Evolutionary conservation across 2,888 invertebrate species (phyloP).

Genomic region (Sturmia bella): DNA sequence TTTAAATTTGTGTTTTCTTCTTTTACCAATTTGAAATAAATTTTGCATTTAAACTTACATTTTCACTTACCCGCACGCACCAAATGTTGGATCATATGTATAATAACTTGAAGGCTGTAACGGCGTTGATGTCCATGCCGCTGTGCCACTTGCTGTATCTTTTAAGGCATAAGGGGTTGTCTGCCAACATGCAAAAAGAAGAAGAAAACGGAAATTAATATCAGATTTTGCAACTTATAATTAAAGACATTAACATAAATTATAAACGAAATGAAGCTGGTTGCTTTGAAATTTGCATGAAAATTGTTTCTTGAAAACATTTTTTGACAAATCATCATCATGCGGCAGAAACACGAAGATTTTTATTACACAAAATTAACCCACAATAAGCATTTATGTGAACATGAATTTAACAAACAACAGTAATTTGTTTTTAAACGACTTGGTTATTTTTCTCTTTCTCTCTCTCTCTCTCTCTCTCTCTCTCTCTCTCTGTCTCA

Average conservation of each 20-base stretch:
- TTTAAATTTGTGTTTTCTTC: not conserved
- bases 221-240: constrained; percentile 32
- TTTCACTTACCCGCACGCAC: constrained; percentile 94
- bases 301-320: constrained; percentile 34
- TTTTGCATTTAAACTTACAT: constrained; percentile 65
- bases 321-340: constrained; percentile 65
- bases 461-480: not conserved
- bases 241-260: constrained; percentile 52
- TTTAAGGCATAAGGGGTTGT: constrained; percentile 95
- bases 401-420: constrained; percentile 61
- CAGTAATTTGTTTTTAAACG: constrained; percentile 61
- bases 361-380: constrained; percentile 56
- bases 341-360: constrained; percentile 57
- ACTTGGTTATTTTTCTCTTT: constrained; percentile 2
- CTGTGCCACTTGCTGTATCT: constrained; percentile 90
- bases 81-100: constrained; percentile 93
- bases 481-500: too few relatives aligned
- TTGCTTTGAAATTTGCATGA: constrained; percentile 51
- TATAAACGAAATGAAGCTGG: constrained; percentile 18
- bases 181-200: constrained; percentile 84
- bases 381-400: constrained; percentile 65
- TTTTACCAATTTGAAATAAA: not conserved
- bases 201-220: constrained; percentile 39
- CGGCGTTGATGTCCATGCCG: constrained; percentile 94
- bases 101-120: constrained; percentile 95